A percentile compares a stretch with the other conserved stretches of the same genome.
Evolutionary conservation across 53 echinoderm and acorn worm species (phyloP).

Genomic region (Paelopatides confundens): DNA sequence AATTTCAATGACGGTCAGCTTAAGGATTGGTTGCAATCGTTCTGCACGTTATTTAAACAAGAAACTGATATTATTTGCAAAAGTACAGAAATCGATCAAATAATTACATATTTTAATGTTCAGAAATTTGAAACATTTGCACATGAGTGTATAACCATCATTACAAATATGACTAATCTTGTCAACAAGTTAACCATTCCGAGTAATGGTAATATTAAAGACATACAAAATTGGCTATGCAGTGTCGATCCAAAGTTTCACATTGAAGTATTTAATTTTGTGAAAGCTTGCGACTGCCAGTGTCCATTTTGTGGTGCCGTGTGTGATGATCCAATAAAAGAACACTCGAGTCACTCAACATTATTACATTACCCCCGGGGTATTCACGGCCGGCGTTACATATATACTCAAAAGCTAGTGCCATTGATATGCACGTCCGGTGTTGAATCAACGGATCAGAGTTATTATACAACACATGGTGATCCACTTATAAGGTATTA

Average conservation of each 20-base stretch:
- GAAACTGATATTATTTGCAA: background rate
- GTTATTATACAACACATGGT: background rate
- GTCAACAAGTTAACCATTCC: background rate
- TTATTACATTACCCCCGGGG: background rate
- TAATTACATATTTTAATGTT: background rate
- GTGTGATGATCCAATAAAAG: background rate
- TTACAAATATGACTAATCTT: background rate
- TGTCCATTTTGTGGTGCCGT: conserved; percentile 17
- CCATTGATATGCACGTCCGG: background rate
- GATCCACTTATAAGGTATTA: background rate
- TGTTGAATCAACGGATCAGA: background rate
- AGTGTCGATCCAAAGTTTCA: background rate
- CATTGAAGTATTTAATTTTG: background rate
- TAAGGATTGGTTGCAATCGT: background rate
- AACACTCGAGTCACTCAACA: background rate
- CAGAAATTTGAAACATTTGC: background rate
- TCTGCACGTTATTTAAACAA: background rate
- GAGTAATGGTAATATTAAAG: background rate
- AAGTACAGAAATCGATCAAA: background rate
- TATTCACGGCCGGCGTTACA: background rate
- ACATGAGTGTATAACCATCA: background rate
- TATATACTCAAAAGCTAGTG: background rate
- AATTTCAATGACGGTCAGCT: background rate
- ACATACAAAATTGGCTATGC: background rate
- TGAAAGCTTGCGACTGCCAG: background rate